Evolutionary conservation across 1,140 invertebrate genomes (phyloP), one percentile per base, ranked within the genome.

Genomic region (Macrosteles quadrilineatus): DNA sequence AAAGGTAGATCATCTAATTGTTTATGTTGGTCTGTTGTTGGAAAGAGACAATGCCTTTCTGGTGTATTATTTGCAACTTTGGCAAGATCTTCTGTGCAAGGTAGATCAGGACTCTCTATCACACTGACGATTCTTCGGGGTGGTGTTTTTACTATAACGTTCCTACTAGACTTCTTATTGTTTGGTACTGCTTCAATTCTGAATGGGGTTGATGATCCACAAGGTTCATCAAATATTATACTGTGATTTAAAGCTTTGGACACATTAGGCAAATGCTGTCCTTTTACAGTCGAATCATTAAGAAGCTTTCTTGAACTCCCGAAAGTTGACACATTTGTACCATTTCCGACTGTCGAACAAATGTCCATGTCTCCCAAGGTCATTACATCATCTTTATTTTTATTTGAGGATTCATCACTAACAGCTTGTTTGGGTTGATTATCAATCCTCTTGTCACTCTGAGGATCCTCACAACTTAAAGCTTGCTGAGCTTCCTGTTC

Each of bases 301-400:
- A 9, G 6, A 19, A 50, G 4, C n/a, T 50, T 50, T 19, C 21
- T 50, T 9, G 47, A 50, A 50, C 47, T 50, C n/a, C 3, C n/a
- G n/a, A 4, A 50, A 23, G n/a, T n/a, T 50, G 47, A 50, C 6
- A 19, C 6, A 50, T 50, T 9, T 36, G 32, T 36, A 19, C 17
- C 47, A 50, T 50, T 50, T 3, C 47, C 47, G n/a, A 50, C 47
- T 19, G 47, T 50, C 3, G 47, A 50, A 19, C 47, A 50, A 50
- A 50, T 50, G n/a, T 50, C 47, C 47, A 50, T 50, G n/a, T 50
- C 47, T 9, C 17, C 47, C 17, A 50, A 4, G n/a, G n/a, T 50
- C 4, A 50, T 50, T 50, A 4, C 21, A 19, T 23, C 21, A 50
- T 23, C n/a, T 19, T 50, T 50, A 4, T n/a, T 36, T 36, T 36